Conservation (phyloP, 2,113 vertebrate genomes). For the Dromas ardeola region DNA sequence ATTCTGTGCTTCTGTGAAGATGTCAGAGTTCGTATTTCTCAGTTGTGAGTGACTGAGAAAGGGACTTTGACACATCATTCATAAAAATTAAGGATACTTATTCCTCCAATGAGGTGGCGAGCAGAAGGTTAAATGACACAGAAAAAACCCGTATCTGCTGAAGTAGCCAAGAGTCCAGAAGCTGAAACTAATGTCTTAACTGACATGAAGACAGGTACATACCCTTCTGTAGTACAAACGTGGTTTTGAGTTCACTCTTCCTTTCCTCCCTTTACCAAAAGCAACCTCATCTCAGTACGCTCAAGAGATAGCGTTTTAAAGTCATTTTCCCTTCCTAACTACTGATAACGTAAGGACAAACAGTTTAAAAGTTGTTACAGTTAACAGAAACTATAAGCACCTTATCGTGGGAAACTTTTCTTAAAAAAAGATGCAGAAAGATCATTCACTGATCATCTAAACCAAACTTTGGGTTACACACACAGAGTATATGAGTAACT, state of each 20-base stretch:
- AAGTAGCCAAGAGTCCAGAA: neutral
- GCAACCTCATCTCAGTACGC: neutral
- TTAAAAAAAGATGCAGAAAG: neutral
- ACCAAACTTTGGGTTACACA: neutral
- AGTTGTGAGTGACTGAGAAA: neutral
- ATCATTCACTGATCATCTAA: neutral
- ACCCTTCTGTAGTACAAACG: neutral
- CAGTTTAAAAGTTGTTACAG: neutral
- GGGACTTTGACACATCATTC: neutral
- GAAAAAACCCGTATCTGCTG: neutral
- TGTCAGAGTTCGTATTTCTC: neutral
- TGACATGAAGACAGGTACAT: neutral
- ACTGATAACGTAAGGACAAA: neutral
- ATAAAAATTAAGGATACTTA: neutral
- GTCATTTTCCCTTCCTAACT: neutral
- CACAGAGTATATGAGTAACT: neutral
- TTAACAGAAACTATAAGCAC: neutral
- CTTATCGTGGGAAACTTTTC: neutral
- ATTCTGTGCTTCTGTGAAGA: neutral
- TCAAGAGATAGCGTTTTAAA: neutral
- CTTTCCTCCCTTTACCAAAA: neutral
- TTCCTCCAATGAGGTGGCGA: neutral
- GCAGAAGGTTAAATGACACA: neutral
- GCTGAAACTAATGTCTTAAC: neutral
- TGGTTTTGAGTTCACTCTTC: neutral